These are phyloP conservation scores for Trichomalopsis sarcophagae DNA, from an alignment of 1,140 invertebrate species.

Conservation along the genomic window DNA sequence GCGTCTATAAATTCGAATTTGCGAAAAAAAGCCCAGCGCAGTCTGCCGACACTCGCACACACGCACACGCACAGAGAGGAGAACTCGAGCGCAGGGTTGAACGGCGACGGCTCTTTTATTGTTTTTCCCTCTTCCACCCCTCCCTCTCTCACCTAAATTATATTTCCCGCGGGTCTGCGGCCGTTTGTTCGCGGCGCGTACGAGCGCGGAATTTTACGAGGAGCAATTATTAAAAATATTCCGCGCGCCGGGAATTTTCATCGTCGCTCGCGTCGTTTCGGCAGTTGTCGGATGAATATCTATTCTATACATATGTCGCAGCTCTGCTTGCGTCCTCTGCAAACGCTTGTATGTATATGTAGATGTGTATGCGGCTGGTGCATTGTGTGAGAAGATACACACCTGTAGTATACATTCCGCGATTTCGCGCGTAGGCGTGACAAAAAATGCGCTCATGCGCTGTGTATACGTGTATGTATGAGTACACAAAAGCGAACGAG, in stretches of 20 bases:
- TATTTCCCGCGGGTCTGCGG: conserved; percentile 23
- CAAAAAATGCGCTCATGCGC: background rate
- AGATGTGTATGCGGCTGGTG: background rate
- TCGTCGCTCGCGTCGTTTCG: conserved; percentile 18
- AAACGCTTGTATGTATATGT: background rate
- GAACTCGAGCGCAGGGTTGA: background rate
- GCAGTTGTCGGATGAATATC: conserved; percentile 38
- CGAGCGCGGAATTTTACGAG: conserved; percentile 31
- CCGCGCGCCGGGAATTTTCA: conserved; percentile 29
- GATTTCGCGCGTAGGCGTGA: background rate
- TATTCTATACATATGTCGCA: conserved; percentile 37
- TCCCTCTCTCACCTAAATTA: conserved; percentile 37
- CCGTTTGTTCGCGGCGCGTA: background rate
- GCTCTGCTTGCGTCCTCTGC: background rate
- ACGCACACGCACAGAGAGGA: background rate
- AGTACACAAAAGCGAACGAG: background rate
- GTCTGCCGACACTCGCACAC: background rate
- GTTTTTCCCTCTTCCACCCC: conserved; percentile 23
- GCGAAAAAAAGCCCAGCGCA: conserved; percentile 17
- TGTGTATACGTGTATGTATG: background rate
- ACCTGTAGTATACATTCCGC: background rate
- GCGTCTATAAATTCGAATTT: conserved; percentile 49
- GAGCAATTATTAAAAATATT: conserved; percentile 50
- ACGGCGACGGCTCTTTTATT: conserved; percentile 26
- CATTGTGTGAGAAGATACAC: background rate